Base-by-base conservation (phyloP, 2,888 invertebrate genomes). In the Zygogramma bicolorata region DNA sequence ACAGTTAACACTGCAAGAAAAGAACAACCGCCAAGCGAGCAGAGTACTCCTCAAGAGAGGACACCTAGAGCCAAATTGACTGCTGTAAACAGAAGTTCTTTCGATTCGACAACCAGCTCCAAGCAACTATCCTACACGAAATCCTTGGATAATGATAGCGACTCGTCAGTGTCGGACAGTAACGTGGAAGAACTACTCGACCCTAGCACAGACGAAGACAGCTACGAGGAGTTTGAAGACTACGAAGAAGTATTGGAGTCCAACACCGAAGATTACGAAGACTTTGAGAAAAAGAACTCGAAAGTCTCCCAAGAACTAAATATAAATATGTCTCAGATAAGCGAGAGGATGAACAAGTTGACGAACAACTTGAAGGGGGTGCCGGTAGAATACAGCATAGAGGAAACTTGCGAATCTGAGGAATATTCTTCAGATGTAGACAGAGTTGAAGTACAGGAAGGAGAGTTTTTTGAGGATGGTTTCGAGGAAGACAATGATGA, bases 201-300 rank as follows among this genome's bases (percentile, higher is more conserved):
- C 60, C 77, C 80, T 46, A 81, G 79, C 68, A 81, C 83, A 15
- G 85, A 86, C 5, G 85, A 85, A 57, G 83, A 81, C 10, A 83
- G 81, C 68, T 82, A 84, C 46, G 85, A 85, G 29, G 84, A 84
- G 67, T 82, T 82, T 70, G 82, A 83, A 63, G 85, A 84, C 68
- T 86, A 87, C 31, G 89, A 90, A 76, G 88, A 88, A 49, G 88
- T 88, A 74, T 90, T 90, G 60, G 88, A 88, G 78, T 88, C 88
- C 13, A 82, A 77, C 34, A 76, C 78, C 2, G 78, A 77, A 13
- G 74, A 76, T 18, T 73, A 75, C 38, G 75, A 76, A 25, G 75
- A 77, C 77, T 59, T 79, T 18, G 74, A 78, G 7, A 73, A 62
- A 42, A 80, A 79, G 65, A 81, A 78, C 68, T 74, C 76, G 7